These are phyloP conservation scores for Chironomus tentans DNA, from an alignment of 2,888 invertebrate species.

Conservation along the genomic window DNA sequence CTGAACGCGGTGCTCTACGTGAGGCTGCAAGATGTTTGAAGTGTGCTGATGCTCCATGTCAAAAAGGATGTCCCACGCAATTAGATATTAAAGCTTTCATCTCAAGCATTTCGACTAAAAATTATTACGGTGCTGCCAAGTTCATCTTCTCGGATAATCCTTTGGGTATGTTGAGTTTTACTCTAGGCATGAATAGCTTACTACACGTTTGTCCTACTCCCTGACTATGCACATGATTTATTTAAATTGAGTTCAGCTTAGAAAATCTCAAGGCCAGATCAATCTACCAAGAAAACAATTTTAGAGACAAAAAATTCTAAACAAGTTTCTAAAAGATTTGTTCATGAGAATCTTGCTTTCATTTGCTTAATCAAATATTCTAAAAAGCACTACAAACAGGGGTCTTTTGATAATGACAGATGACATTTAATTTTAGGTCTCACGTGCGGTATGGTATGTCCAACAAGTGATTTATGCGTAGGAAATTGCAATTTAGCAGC, in stretches of 20 bases:
- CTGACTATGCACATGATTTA: too few relatives aligned
- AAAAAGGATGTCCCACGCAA: slow-evolving; percentile 97
- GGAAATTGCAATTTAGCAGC: slow-evolving; percentile 96
- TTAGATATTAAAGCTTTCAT: slow-evolving; percentile 95
- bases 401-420: too few relatives aligned
- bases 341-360: too few relatives aligned
- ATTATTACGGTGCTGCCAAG: slow-evolving; percentile 96
- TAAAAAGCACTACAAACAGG: too few relatives aligned
- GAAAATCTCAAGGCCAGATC: too few relatives aligned
- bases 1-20: slow-evolving; percentile 85
- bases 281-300: too few relatives aligned
- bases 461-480: slow-evolving; percentile 95
- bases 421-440: slow-evolving; percentile 36
- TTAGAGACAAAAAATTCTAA: too few relatives aligned
- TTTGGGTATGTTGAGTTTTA: slow-evolving; percentile 49
- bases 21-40: slow-evolving; percentile 86
- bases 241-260: too few relatives aligned
- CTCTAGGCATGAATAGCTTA: too few relatives aligned
- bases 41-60: slow-evolving; percentile 94
- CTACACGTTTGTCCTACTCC: too few relatives aligned
- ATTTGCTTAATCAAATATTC: too few relatives aligned
- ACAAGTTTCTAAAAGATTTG: too few relatives aligned
- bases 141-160: slow-evolving; percentile 97
- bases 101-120: slow-evolving; percentile 92
- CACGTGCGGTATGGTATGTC: slow-evolving; percentile 97